Evolutionary conservation across 2,113 vertebrate genomes (phyloP), one percentile per base, ranked within the genome.

Genomic region (Oreochromis niloticus): DNA sequence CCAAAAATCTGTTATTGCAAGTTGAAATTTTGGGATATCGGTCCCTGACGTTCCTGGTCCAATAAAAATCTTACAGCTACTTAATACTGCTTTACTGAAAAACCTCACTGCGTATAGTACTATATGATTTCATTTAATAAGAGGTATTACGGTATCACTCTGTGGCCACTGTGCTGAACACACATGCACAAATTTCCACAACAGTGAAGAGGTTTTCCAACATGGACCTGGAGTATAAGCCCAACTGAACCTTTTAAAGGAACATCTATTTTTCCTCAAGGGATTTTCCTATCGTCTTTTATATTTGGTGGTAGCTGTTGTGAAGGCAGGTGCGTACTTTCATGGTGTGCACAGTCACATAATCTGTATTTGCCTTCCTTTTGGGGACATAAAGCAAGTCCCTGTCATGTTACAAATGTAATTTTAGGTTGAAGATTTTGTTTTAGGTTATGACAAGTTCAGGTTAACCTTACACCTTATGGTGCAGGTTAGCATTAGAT

Each of bases 101-200:
- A 91, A 54, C 84, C 89, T 71, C 50, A 79, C 55, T 55, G 30
- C 13, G 43, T 78, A 34, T 32, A 78, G 46, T 34, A 32, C 7
- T 8, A 6, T 85, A 32, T 88, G 61, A 85, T 91, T 88, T 80
- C 2, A 82, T 85, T 89, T 92, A 81, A 87, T 86, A 73, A 57
- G 22, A 88, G 41, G n/a, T 78, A 87, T 86, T 68, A 75, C 4
- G 22, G 7, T 81, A 83, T 89, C 73, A 56, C 6, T 87, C 54
- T 59, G 88, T 61, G 36, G 43, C 32, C 71, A 55, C 46, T 27
- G 61, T 30, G 55, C 27, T 10, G 13, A 85, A 85, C 13, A 73
- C 68, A 66, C 56, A 75, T 14, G 59, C 7, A 80, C 17, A 85
- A 68, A 56, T 83, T 84, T 86, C 55, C 48, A 82, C 41, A 54